Evolutionary conservation across 2,797 vertebrate species (phyloP), one percentile per base, ranked within the genome.

Genomic region (Dallia pectoralis): DNA sequence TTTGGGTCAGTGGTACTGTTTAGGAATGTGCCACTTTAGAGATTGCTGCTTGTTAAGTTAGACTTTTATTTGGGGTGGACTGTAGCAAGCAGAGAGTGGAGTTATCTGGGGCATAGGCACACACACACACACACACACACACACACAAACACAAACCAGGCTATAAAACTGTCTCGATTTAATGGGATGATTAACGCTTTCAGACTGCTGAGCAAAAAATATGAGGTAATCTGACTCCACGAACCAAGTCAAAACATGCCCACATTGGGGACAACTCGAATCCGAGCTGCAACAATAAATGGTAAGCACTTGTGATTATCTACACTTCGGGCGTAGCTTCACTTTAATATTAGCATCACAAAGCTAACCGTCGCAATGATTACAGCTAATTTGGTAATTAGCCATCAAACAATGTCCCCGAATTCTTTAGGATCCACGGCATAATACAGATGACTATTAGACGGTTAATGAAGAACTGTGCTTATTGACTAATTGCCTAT

Each of bases 101-200:
- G 53, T 59, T 59, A 82, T 81, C 81, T 76, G 83, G 72, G 79
- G 81, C 81, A 81, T 81, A 83, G 84, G 83, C 77, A 73, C 74
- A 74, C n/a, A 22, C 77, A 79, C 82, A 87, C 84, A 89, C 82
- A 82, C 51, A 40, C 40, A 44, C 11, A 44, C 12, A 44, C 80
- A 81, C 81, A 83, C 83, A 82, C 77, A 75, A 76, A 74, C 77
- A 79, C 82, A 87, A 82, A 89, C 81, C 80, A 78, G 36, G 67
- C 82, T 77, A 83, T 91, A 89, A 90, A 93, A 82, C 85, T 91
- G 90, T 91, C 90, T 77, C 22, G 69, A 81, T 89, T 89, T 90
- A 89, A 89, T 71, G 30, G 79, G 75, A 86, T 90, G 90, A 92
- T 91, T 88, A 87, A 90, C 90, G 79, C 77, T 81, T 81, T 85